Evolutionary conservation across 2,888 invertebrate species (phyloP).

Genomic region (Pristionchus mayeri): DNA sequence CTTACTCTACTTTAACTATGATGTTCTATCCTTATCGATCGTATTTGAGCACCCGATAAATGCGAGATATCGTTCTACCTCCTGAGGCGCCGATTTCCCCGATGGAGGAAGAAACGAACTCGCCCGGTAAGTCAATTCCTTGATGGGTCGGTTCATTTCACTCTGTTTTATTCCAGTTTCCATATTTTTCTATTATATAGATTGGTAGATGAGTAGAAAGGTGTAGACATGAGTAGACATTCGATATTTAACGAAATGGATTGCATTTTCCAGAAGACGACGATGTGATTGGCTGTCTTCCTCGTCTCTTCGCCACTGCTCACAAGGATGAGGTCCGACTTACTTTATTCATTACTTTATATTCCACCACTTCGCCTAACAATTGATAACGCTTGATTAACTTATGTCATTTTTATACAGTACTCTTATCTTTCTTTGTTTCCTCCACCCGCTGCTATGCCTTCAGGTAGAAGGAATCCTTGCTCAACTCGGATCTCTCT

Average conservation of each 20-base stretch:
- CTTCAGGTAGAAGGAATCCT: conserved; percentile 29
- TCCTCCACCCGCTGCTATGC: background rate
- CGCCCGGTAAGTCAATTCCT: background rate
- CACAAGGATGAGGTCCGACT: conserved; percentile 42
- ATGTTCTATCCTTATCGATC: background rate
- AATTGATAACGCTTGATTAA: background rate
- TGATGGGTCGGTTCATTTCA: too few relatives aligned
- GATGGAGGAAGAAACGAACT: conserved; percentile 29
- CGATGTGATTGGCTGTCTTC: conserved; percentile 49
- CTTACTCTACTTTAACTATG: background rate
- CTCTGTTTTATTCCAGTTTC: too few relatives aligned
- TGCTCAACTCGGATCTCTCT: background rate
- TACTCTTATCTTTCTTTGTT: too few relatives aligned
- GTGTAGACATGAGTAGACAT: background rate
- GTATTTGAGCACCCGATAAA: background rate
- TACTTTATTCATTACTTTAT: background rate
- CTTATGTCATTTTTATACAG: too few relatives aligned
- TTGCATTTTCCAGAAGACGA: conserved; percentile 27
- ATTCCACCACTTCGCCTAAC: background rate
- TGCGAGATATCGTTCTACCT: conserved; percentile 40
- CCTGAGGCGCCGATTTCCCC: conserved; percentile 22
- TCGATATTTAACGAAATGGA: background rate
- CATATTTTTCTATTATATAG: too few relatives aligned
- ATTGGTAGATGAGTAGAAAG: too few relatives aligned
- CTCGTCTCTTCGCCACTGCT: conserved; percentile 45